These are phyloP conservation scores for Tinea semifulvella DNA, from an alignment of 2,888 invertebrate genomes.

Conservation along the genomic window DNA sequence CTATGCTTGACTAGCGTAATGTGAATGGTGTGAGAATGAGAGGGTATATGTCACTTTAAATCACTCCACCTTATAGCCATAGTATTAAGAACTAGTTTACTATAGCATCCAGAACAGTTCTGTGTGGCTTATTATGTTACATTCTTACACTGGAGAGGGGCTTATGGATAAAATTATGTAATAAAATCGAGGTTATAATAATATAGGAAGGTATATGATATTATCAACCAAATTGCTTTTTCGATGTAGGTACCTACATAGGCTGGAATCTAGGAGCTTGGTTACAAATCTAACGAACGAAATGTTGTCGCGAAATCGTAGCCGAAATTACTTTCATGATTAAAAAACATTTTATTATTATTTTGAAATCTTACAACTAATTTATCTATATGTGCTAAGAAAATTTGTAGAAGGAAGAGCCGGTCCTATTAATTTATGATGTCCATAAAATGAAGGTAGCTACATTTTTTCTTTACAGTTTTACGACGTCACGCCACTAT, in stretches of 20 bases:
- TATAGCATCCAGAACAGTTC: too few relatives aligned
- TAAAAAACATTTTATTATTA: too few relatives aligned
- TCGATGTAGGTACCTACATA: too few relatives aligned
- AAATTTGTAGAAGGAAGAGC: not conserved
- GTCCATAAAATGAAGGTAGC: constrained; percentile 5
- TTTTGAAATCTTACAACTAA: not conserved
- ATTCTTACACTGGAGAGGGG: too few relatives aligned
- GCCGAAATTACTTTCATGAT: too few relatives aligned
- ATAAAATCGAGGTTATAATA: not conserved
- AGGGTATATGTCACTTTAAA: not conserved
- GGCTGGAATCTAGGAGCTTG: too few relatives aligned
- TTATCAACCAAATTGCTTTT: too few relatives aligned
- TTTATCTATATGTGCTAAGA: constrained; percentile 3
- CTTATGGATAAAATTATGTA: constrained; percentile 2
- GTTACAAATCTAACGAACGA: too few relatives aligned
- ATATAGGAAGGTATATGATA: not conserved
- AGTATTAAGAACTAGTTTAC: too few relatives aligned
- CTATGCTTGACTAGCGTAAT: not conserved
- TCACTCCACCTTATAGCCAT: too few relatives aligned
- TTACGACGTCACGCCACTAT: constrained; percentile 3
- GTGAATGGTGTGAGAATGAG: not conserved
- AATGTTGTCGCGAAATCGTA: too few relatives aligned
- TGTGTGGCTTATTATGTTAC: too few relatives aligned
- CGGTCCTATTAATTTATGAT: constrained; percentile 5
- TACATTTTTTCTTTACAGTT: constrained; percentile 6